Conservation (phyloP, 2,797 vertebrate genomes). For the Pempheris klunzingeri region DNA sequence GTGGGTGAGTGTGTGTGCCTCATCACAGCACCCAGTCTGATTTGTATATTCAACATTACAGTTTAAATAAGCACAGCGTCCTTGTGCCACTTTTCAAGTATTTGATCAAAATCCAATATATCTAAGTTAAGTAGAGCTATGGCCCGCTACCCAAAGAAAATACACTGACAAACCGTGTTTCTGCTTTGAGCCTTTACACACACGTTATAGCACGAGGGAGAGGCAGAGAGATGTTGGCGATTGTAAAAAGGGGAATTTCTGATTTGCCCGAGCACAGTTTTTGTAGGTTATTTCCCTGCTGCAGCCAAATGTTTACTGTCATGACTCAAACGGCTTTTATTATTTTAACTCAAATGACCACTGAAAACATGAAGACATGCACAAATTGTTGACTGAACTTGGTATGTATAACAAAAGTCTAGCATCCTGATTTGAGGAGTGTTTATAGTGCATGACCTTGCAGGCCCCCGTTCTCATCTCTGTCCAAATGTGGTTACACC, state of each 20-base stretch:
- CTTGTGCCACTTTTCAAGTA: conserved; percentile 74
- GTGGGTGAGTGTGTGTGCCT: conserved; percentile 19
- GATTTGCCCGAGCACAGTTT: conserved; percentile 54
- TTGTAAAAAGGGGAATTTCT: conserved; percentile 61
- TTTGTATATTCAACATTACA: conserved; percentile 84
- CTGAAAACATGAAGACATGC: conserved; percentile 75
- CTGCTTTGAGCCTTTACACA: conserved; percentile 51
- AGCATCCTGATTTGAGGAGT: conserved; percentile 76
- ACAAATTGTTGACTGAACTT: conserved; percentile 76
- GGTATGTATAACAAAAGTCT: conserved; percentile 77
- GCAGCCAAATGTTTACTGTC: conserved; percentile 71
- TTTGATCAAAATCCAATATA: conserved; percentile 83
- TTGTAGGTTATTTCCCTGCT: conserved; percentile 63
- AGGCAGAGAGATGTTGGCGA: conserved; percentile 37
- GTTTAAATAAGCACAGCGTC: conserved; percentile 83
- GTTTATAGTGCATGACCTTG: conserved; percentile 80
- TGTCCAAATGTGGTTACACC: conserved; percentile 78
- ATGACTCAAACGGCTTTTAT: conserved; percentile 77
- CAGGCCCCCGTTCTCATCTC: conserved; percentile 73
- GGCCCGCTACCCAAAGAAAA: conserved; percentile 77
- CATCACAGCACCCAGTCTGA: conserved; percentile 67
- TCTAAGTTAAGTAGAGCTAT: conserved; percentile 69
- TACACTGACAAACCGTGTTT: conserved; percentile 66
- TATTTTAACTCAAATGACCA: conserved; percentile 78
- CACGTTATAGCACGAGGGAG: conserved; percentile 46